Conservation (phyloP, 2,888 invertebrate genomes). For the Aphrophora alni region DNA sequence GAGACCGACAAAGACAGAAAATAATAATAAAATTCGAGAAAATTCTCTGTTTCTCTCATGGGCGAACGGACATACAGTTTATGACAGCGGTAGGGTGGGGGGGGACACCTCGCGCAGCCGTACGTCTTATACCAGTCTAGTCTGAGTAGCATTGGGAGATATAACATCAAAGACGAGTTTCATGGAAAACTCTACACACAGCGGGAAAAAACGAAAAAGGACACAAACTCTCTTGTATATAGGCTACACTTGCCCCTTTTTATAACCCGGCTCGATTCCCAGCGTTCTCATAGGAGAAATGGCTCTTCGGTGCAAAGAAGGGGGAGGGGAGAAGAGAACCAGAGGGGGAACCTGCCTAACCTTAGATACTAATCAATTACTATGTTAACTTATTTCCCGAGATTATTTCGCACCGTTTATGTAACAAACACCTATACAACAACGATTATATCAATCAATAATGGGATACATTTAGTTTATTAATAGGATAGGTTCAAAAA, state of each 20-base stretch:
- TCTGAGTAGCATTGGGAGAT: conserved; percentile 11
- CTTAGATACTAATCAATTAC: conserved; percentile 34
- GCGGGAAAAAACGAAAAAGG: conserved; percentile 39
- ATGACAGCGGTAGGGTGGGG: conserved; percentile 25
- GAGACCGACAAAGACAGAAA: conserved; percentile 40
- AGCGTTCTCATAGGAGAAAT: conserved; percentile 39
- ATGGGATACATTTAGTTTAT: too few species aligned
- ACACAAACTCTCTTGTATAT: conserved; percentile 14
- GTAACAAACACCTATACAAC: background rate
- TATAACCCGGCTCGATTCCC: conserved; percentile 37
- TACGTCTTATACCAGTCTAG: conserved; percentile 30
- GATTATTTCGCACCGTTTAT: background rate
- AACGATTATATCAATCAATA: too few species aligned
- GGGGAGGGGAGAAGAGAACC: conserved; percentile 54
- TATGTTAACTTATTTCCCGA: conserved; percentile 5
- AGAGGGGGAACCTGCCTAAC: conserved; percentile 24
- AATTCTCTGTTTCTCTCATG: conserved; percentile 34
- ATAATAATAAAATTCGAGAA: conserved; percentile 42
- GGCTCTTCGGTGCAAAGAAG: conserved; percentile 27
- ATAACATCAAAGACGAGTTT: background rate
- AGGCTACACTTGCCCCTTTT: conserved; percentile 35
- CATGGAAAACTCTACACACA: conserved; percentile 25
- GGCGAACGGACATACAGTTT: conserved; percentile 31
- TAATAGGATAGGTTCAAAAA: too few species aligned
- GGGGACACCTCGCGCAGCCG: conserved; percentile 36